Conservation (phyloP, 2,113 vertebrate species). For the Zosterops hypoxanthus region DNA sequence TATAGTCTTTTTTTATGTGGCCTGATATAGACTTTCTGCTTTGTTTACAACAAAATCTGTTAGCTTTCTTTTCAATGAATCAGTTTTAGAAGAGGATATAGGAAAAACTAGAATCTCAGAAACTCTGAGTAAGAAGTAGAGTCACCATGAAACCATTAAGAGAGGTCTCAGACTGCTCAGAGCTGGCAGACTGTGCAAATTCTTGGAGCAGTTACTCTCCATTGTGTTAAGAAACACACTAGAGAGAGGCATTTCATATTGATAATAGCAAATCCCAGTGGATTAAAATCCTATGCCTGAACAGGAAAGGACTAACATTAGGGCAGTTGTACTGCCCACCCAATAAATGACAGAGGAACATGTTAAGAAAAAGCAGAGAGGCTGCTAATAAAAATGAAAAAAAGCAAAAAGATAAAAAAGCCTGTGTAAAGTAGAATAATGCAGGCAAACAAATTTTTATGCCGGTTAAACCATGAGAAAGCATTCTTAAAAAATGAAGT, state of each 20-base stretch:
- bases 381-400: not conserved
- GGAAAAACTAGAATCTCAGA: not conserved
- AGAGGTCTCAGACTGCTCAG: not conserved
- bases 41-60: not conserved
- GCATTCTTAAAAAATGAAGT: not conserved
- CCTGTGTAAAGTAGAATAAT: rapidly evolving
- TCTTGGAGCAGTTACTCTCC: not conserved
- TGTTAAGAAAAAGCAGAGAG: not conserved
- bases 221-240: not conserved
- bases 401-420: not conserved
- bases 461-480: not conserved
- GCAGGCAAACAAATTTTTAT: not conserved
- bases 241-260: not conserved
- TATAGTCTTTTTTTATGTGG: not conserved
- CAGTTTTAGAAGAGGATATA: not conserved
- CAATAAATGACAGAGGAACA: rapidly evolving
- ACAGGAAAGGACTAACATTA: not conserved
- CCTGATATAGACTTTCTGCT: not conserved
- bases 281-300: not conserved
- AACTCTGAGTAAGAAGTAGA: not conserved
- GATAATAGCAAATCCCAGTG: not conserved
- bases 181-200: not conserved
- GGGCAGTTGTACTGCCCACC: not conserved
- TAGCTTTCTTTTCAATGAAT: not conserved
- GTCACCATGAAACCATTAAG: not conserved